Evolutionary conservation across 2,113 vertebrate species (phyloP).

Genomic region (Oryzias celebensis): DNA sequence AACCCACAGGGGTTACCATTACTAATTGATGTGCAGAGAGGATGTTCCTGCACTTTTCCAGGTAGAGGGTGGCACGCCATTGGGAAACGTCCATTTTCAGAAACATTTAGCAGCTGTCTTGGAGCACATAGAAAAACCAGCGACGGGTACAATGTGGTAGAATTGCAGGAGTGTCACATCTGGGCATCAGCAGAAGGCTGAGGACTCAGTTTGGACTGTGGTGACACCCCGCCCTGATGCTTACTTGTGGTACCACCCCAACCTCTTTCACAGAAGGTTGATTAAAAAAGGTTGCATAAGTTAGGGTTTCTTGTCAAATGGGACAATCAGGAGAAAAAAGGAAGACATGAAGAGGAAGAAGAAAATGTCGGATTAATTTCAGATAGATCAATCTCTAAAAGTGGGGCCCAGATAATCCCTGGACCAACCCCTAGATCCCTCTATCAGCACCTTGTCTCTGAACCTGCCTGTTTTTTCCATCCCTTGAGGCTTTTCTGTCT

Average conservation of each 20-base stretch:
- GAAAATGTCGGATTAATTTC: conserved; percentile 8
- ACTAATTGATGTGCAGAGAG: conserved; percentile 78
- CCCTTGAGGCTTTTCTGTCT: conserved; percentile 32
- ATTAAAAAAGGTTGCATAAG: conserved; percentile 82
- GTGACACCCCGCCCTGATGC: conserved; percentile 82
- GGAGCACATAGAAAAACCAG: conserved; percentile 85
- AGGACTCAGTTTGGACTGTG: conserved; percentile 84
- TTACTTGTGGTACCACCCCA: conserved; percentile 68
- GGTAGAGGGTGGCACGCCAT: conserved; percentile 85
- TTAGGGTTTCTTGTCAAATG: conserved; percentile 74
- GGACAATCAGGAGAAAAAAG: conserved; percentile 68
- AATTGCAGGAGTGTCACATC: conserved; percentile 55
- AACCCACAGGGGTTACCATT: conserved; percentile 74
- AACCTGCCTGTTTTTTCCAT: conserved; percentile 58
- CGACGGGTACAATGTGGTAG: conserved; percentile 79
- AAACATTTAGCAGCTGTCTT: conserved; percentile 84
- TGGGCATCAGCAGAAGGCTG: conserved; percentile 86
- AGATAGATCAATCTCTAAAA: not conserved
- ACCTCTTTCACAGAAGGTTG: conserved; percentile 79
- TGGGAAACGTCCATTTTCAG: conserved; percentile 77
- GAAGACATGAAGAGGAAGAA: conserved; percentile 68
- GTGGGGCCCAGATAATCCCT: conserved; percentile 5
- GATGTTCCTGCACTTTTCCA: conserved; percentile 71
- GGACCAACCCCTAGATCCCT: conserved; percentile 17
- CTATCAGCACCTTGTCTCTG: conserved; percentile 35